Evolutionary conservation across 1,140 invertebrate species (phyloP), one percentile per base, ranked within the genome.

Genomic region (Pogonomyrmex barbatus): DNA sequence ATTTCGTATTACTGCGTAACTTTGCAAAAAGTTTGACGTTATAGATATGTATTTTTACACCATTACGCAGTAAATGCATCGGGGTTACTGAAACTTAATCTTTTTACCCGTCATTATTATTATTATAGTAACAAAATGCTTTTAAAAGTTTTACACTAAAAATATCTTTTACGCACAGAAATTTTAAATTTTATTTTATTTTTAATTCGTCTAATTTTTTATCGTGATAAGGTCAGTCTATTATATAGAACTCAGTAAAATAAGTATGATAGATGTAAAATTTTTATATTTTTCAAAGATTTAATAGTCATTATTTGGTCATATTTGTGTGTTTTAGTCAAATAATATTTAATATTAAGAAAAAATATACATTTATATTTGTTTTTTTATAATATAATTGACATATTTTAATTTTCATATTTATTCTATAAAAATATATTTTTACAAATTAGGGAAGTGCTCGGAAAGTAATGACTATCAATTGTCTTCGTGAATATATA

Each of bases 41-140:
- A 50, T 56, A 56, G 78, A 47, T 73, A 83, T 24, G 54, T 60
- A 75, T 73, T 83, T 83, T 83, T 83, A 83, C 68, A 83, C 70
- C 42, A 82, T 82, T 82, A 65, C 47, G 36, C 58, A 36, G 60
- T 78, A 78, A 78, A 85, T 78, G 47, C 82, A 52, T 17, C 47
- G 82, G 14, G 36, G 30, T 77, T 68, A 78, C 3, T 78, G 75
- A 85, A 85, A 85, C 36, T 78, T 24, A 63, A 85, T 77, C 60
- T 50, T 76, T 84, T 50, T 47, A n/a, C 45, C 65, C 30, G 78
- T 78, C 30, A 85, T 77, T 50, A 85, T 52, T 71, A 67, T 79
- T 73, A 60, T 85, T 60, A 45, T 65, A 85, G 54, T 33, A 75
- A 60, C 12, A 77, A 75, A 84, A 65, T 84, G n/a, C n/a, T 84